Conservation (phyloP, 2,888 invertebrate genomes). For the Clepsis dumicolana region DNA sequence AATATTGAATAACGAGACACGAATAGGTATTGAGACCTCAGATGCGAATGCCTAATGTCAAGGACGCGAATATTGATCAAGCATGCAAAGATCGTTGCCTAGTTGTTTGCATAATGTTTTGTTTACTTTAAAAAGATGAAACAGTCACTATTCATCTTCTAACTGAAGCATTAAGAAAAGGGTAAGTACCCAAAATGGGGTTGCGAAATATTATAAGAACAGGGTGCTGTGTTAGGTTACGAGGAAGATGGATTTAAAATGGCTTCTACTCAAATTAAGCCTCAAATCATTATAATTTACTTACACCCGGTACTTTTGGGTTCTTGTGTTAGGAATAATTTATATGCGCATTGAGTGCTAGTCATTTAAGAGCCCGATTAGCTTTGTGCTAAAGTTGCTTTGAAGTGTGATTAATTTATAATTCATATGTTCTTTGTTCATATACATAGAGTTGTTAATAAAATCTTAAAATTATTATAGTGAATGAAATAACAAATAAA, state of each 20-base stretch:
- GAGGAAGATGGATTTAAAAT: conserved; percentile 57
- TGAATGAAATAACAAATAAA: background rate
- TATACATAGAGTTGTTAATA: too few species aligned
- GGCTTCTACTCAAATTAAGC: conserved; percentile 28
- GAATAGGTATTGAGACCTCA: conserved; percentile 60
- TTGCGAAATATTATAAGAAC: conserved; percentile 74
- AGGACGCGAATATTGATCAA: conserved; percentile 82
- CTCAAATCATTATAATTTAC: conserved; percentile 19
- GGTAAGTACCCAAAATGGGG: conserved; percentile 59
- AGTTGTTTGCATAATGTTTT: conserved; percentile 45
- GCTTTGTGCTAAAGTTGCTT: conserved; percentile 12
- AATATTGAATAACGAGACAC: conserved; percentile 65
- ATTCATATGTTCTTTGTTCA: conserved; percentile 13
- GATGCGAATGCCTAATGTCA: conserved; percentile 72
- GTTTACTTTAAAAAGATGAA: conserved; percentile 32
- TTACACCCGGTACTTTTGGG: conserved; percentile 4
- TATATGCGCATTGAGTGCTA: conserved; percentile 20
- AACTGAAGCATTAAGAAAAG: conserved; percentile 27
- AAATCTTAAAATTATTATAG: too few species aligned
- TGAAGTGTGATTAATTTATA: conserved; percentile 4
- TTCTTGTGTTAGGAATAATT: conserved; percentile 16
- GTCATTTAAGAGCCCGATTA: conserved; percentile 15
- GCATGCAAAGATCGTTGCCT: conserved; percentile 52
- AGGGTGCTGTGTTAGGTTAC: conserved; percentile 66
- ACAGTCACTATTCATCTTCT: background rate